Evolutionary conservation across 2,113 vertebrate genomes (phyloP).

Genomic region (Lonchura striata): DNA sequence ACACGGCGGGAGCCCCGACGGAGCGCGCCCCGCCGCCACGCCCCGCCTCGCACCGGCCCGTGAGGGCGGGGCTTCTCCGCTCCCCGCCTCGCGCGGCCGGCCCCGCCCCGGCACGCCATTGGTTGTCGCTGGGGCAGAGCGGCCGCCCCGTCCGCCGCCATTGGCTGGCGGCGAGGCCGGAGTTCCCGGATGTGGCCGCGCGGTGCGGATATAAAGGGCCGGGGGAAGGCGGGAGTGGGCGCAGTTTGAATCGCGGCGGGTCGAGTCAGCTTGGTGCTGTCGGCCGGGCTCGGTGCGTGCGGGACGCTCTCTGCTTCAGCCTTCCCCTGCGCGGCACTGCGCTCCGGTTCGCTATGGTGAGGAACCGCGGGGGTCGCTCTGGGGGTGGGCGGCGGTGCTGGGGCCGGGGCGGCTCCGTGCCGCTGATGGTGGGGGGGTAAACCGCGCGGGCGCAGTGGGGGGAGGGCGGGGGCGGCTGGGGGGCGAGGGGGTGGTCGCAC

Average conservation of each 20-base stretch:
- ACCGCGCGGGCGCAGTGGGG: too few relatives aligned
- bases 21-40: rapidly evolving
- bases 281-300: neutral
- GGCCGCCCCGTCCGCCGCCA: slow-evolving; percentile 11
- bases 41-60: neutral
- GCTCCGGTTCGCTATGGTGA: slow-evolving; percentile 62
- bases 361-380: neutral
- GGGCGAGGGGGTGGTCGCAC: too few relatives aligned
- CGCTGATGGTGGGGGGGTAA: too few relatives aligned
- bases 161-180: slow-evolving; percentile 45
- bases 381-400: too few relatives aligned
- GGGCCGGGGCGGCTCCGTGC: too few relatives aligned
- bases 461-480: too few relatives aligned
- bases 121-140: slow-evolving; percentile 37
- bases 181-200: slow-evolving; percentile 75
- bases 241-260: slow-evolving; percentile 78
- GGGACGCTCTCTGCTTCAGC: neutral
- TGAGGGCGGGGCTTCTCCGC: neutral
- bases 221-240: slow-evolving; percentile 75
- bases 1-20: rapidly evolving
- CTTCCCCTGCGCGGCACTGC: neutral
- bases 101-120: slow-evolving; percentile 8
- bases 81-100: rapidly evolving
- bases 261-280: rapidly evolving
- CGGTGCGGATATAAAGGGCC: slow-evolving; percentile 73